These are phyloP conservation scores for Acronicta alni DNA, from an alignment of 2,888 invertebrate genomes.

Conservation along the genomic window DNA sequence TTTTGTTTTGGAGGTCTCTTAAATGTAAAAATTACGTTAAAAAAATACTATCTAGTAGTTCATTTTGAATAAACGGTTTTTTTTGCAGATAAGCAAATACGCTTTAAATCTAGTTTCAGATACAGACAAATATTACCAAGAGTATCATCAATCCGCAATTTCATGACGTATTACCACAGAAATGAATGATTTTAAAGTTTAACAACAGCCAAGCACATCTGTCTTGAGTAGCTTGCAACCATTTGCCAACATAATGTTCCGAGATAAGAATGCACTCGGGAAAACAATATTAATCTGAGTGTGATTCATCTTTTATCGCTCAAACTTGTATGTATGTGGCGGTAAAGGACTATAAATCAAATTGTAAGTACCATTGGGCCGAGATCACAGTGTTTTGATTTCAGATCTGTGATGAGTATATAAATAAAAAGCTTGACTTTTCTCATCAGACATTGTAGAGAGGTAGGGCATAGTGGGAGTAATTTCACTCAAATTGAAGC, in stretches of 20 bases:
- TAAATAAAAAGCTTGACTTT: slow-evolving; percentile 48
- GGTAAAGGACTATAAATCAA: slow-evolving; percentile 77
- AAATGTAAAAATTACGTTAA: no score
- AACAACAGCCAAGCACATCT: slow-evolving; percentile 60
- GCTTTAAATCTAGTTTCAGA: slow-evolving; percentile 7
- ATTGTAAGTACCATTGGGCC: slow-evolving; percentile 58
- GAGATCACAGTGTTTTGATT: slow-evolving; percentile 54
- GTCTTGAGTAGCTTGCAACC: slow-evolving; percentile 66
- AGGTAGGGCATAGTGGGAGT: no score
- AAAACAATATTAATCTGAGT: slow-evolving; percentile 79
- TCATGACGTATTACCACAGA: slow-evolving; percentile 35
- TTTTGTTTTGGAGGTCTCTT: no score
- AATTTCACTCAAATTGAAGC: no score
- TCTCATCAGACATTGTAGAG: no score
- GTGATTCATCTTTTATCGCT: slow-evolving; percentile 84
- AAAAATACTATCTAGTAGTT: no score
- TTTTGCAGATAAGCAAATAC: background rate
- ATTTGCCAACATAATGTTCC: slow-evolving; percentile 81
- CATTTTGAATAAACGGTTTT: no score
- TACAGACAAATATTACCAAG: slow-evolving; percentile 36
- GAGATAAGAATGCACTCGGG: slow-evolving; percentile 70
- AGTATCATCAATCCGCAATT: slow-evolving; percentile 47
- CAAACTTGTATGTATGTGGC: slow-evolving; percentile 75
- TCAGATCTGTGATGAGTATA: slow-evolving; percentile 34
- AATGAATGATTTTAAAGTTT: slow-evolving; percentile 51